phyloP scores from a whole-genome alignment of 2,113 vertebrate genomes.

The Reinhardtius hippoglossoides region DNA sequence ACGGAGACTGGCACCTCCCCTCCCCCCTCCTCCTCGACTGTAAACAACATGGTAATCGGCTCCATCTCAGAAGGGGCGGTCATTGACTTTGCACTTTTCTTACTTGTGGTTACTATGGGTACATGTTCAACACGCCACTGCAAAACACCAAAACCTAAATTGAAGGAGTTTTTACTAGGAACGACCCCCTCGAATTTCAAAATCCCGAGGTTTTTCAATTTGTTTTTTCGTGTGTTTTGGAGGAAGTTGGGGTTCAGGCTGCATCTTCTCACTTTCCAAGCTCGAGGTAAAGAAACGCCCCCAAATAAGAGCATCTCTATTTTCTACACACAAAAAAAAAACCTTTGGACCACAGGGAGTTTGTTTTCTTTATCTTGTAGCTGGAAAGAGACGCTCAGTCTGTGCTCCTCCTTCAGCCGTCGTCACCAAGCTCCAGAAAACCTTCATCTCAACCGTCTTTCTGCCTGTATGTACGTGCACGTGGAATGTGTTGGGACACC shows the following conservation, averaged over 20 bases:
- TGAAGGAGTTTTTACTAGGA: slow-evolving; percentile 60
- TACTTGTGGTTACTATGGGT: slow-evolving; percentile 77
- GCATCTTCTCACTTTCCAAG: slow-evolving; percentile 31
- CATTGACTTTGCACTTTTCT: slow-evolving; percentile 85
- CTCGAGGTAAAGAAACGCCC: slow-evolving; percentile 58
- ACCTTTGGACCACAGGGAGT: slow-evolving; percentile 73
- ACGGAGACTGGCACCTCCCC: slow-evolving; percentile 36
- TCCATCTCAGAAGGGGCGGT: slow-evolving; percentile 63
- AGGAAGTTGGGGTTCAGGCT: slow-evolving; percentile 65
- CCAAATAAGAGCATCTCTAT: slow-evolving; percentile 61
- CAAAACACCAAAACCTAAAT: slow-evolving; percentile 64
- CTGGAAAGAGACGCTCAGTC: slow-evolving; percentile 26
- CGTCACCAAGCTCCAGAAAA: slow-evolving; percentile 37
- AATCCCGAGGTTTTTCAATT: slow-evolving; percentile 32
- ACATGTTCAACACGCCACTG: slow-evolving; percentile 67
- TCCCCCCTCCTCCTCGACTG: neutral
- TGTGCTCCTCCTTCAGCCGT: slow-evolving; percentile 41
- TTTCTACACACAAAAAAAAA: slow-evolving; percentile 50
- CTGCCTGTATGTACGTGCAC: slow-evolving; percentile 53
- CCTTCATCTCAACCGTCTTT: slow-evolving; percentile 26
- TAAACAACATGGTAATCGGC: slow-evolving; percentile 59
- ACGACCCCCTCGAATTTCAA: slow-evolving; percentile 10
- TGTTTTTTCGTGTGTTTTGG: slow-evolving; percentile 36
- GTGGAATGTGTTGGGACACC: slow-evolving; percentile 65
- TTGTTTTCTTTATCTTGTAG: slow-evolving; percentile 61